A percentile compares a stretch with the other conserved stretches of the same genome.
These are phyloP conservation scores for Drosophila sordidula DNA, from an alignment of 2,888 invertebrate species.

Conservation along the genomic window DNA sequence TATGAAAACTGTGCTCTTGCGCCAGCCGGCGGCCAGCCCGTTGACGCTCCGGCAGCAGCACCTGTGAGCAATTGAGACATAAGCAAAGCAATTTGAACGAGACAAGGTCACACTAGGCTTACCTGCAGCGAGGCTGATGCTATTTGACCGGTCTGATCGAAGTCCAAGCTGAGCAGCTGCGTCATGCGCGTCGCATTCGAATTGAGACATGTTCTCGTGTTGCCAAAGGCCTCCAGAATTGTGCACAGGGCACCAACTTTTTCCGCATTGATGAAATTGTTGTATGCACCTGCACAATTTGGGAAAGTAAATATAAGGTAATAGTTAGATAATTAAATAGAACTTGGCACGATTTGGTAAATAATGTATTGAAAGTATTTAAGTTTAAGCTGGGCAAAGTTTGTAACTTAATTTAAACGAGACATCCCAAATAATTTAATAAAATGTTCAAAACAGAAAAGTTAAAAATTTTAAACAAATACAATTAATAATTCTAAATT, in stretches of 20 bases:
- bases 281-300: constrained; percentile 86
- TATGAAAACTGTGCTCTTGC: constrained; percentile 87
- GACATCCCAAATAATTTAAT: too few species aligned
- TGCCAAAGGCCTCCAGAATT: constrained; percentile 95
- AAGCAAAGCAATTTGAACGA: constrained; percentile 7
- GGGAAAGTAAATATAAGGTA: not conserved
- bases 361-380: not conserved
- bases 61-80: constrained; percentile 86
- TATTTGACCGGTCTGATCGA: constrained; percentile 96
- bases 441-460: too few species aligned
- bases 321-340: not conserved
- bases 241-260: constrained; percentile 93
- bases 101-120: constrained; percentile 6
- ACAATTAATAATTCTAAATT: too few species aligned
- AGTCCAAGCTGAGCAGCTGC: constrained; percentile 96
- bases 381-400: too few species aligned
- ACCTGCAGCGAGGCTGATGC: constrained; percentile 95
- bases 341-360: not conserved
- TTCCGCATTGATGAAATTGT: constrained; percentile 92
- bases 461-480: too few species aligned
- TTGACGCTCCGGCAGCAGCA: constrained; percentile 92
- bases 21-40: constrained; percentile 88
- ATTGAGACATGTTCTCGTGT: constrained; percentile 93
- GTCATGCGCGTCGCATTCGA: constrained; percentile 95
- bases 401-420: too few species aligned